phyloP scores from a whole-genome alignment of 2,888 invertebrate genomes.

The Hymenopus coronatus region DNA sequence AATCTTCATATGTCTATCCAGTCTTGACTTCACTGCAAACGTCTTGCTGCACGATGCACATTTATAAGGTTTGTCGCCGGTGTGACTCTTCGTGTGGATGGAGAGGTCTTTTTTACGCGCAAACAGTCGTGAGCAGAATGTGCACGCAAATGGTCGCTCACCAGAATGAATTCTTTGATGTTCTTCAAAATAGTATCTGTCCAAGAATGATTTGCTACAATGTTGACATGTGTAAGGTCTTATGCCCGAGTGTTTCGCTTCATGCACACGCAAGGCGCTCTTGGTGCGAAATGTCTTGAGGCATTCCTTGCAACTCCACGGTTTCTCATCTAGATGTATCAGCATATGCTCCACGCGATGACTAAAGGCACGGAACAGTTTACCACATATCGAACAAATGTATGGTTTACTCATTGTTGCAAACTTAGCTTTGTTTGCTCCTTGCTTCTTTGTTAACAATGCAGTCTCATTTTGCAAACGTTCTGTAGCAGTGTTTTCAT shows the following conservation, averaged over 20 bases:
- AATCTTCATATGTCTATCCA: slow-evolving; percentile 27
- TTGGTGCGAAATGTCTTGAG: slow-evolving; percentile 31
- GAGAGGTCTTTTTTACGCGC: slow-evolving; percentile 32
- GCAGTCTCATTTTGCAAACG: slow-evolving; percentile 13
- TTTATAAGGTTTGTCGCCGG: slow-evolving; percentile 31
- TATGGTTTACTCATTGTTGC: slow-evolving; percentile 6
- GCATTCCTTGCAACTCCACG: slow-evolving; percentile 33
- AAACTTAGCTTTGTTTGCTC: background rate
- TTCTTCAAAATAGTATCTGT: slow-evolving; percentile 30
- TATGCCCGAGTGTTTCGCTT: slow-evolving; percentile 27
- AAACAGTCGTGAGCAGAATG: slow-evolving; percentile 28
- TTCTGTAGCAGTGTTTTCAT: background rate
- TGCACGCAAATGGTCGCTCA: slow-evolving; percentile 31
- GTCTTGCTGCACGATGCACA: slow-evolving; percentile 27
- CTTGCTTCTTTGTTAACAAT: background rate
- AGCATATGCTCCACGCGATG: slow-evolving; percentile 37
- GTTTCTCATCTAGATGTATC: slow-evolving; percentile 35
- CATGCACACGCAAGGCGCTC: slow-evolving; percentile 30
- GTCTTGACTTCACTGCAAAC: slow-evolving; percentile 32
- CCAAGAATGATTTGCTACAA: slow-evolving; percentile 26
- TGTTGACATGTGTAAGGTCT: slow-evolving; percentile 26
- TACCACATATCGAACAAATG: slow-evolving; percentile 33
- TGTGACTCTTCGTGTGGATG: slow-evolving; percentile 30
- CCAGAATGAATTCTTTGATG: slow-evolving; percentile 31
- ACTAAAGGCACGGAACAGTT: slow-evolving; percentile 35